Conservation (phyloP, 2,888 invertebrate genomes). For the Spatulosminthurus flaviceps region DNA sequence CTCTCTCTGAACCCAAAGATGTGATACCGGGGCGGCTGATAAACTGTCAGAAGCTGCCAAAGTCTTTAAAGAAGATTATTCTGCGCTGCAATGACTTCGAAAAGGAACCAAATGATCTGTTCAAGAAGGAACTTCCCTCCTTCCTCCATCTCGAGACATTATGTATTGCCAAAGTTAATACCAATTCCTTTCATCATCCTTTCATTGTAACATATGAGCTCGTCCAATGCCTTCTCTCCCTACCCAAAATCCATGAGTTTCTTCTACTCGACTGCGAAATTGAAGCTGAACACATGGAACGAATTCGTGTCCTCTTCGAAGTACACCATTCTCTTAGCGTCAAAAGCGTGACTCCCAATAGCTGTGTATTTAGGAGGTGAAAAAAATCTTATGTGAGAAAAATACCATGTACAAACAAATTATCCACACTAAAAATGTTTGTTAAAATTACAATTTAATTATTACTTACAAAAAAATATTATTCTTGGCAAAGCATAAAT, state of each 20-base stretch:
- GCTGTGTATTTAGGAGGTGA: no score
- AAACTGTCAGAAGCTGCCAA: conserved; percentile 18
- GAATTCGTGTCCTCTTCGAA: no score
- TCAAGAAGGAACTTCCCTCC: background rate
- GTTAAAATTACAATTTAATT: no score
- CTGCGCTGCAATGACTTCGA: background rate
- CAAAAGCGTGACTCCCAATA: no score
- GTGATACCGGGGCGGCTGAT: background rate
- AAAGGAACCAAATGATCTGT: background rate
- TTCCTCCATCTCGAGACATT: conserved; percentile 7
- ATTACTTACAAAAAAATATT: no score
- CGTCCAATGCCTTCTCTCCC: background rate
- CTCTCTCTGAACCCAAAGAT: background rate
- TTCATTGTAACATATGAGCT: background rate
- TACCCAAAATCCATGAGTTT: conserved; percentile 19
- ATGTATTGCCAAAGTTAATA: background rate
- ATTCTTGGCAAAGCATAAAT: no score
- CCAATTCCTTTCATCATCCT: background rate
- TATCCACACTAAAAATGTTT: no score
- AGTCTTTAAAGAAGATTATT: conserved; percentile 10
- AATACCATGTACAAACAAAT: no score
- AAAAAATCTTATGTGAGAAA: no score
- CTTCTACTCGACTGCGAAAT: background rate
- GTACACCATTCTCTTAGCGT: no score
- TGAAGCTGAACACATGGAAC: no score